Evolutionary conservation across 2,797 vertebrate genomes (phyloP).

Genomic region (Botia kubotai): DNA sequence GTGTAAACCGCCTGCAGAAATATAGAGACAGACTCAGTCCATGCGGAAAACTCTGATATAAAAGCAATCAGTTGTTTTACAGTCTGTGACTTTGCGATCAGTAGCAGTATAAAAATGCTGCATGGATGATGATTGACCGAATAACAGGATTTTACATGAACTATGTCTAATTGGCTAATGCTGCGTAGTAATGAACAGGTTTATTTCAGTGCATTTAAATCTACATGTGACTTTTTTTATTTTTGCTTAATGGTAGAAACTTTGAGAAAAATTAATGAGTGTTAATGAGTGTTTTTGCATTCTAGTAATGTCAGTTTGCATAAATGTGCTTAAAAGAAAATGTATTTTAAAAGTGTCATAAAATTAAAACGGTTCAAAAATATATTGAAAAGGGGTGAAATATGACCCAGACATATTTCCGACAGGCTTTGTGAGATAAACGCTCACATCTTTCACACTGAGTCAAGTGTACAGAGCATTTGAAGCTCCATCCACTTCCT

Average conservation of each 20-base stretch:
- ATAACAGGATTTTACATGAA: not conserved
- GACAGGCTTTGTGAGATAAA: not conserved
- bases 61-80: not conserved
- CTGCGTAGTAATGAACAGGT: not conserved
- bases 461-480: too few species aligned
- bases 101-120: not conserved
- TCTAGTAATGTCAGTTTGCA: too few species aligned
- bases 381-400: too few species aligned
- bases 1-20: slow-evolving; percentile 75
- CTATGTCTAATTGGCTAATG: not conserved
- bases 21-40: too few species aligned
- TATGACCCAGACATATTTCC: too few species aligned
- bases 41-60: not conserved
- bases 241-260: too few species aligned
- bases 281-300: too few species aligned
- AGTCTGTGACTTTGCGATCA: not conserved
- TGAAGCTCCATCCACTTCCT: not conserved
- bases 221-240: not conserved
- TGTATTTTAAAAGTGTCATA: too few species aligned
- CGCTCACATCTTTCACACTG: not conserved
- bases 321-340: too few species aligned
- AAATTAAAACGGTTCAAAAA: too few species aligned
- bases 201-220: not conserved
- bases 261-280: too few species aligned
- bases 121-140: not conserved